Percentiles rank a stretch among this genome's conserved stretches.
These are phyloP conservation scores for Stylophora pistillata DNA, from an alignment of 64 coral and sea anemone genomes.

Conservation along the genomic window DNA sequence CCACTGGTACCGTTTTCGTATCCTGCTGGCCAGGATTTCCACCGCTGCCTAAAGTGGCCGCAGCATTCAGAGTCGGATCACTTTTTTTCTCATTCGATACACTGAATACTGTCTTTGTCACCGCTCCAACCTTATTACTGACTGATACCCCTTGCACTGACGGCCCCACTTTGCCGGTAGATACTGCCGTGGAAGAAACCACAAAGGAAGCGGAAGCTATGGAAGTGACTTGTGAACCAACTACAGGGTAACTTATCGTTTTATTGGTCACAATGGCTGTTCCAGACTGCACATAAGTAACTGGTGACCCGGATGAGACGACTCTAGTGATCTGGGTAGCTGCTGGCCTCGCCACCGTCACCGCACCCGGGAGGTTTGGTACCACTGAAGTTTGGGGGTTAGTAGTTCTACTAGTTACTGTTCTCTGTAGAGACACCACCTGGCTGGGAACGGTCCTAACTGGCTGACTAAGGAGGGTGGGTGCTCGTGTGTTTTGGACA, in stretches of 20 bases:
- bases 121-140: not conserved
- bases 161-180: not conserved
- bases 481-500: slow-evolving; percentile 11
- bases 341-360: slow-evolving; percentile 7
- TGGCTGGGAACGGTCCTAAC: slow-evolving; percentile 15
- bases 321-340: not conserved
- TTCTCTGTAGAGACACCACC: not conserved
- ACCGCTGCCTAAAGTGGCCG: not conserved
- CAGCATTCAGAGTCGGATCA: not conserved
- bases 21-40: not conserved
- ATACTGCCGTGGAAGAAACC: not conserved
- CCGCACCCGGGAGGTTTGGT: slow-evolving; percentile 3
- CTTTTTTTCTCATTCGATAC: not conserved
- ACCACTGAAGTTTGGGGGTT: not conserved
- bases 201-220: not conserved
- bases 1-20: not conserved
- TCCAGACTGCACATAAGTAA: not conserved
- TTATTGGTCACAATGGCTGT: not conserved
- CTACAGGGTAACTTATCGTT: not conserved
- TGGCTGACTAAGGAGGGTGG: slow-evolving; percentile 2
- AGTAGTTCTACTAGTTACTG: not conserved
- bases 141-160: not conserved
- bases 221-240: not conserved
- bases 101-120: not conserved
- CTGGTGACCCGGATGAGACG: not conserved